Conservation (phyloP, 2,888 invertebrate species). For the Lasioglossum leucozonium region DNA sequence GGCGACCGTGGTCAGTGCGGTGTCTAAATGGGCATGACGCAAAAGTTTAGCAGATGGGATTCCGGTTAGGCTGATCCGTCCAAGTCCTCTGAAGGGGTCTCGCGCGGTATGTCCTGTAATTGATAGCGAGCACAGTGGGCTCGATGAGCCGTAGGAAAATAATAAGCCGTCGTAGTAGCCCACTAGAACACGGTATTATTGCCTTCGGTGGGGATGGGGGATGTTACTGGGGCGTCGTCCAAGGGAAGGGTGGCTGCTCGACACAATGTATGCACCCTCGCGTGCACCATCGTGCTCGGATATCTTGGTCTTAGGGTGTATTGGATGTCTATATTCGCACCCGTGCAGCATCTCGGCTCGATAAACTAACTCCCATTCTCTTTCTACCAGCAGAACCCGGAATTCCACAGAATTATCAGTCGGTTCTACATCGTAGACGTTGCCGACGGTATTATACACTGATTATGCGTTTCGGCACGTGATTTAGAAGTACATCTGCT, state of each 20-base stretch:
- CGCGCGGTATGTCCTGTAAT: slow-evolving; percentile 82
- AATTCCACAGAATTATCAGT: slow-evolving; percentile 55
- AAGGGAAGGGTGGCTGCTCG: slow-evolving; percentile 72
- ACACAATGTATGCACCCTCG: slow-evolving; percentile 83
- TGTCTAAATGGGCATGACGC: slow-evolving; percentile 64
- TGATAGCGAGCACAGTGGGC: slow-evolving; percentile 83
- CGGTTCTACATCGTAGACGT: slow-evolving; percentile 24
- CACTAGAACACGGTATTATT: slow-evolving; percentile 79
- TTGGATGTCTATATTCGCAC: slow-evolving; percentile 76
- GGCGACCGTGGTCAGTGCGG: slow-evolving; percentile 46
- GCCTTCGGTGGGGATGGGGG: slow-evolving; percentile 76
- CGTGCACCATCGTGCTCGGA: slow-evolving; percentile 74
- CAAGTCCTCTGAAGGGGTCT: slow-evolving; percentile 73
- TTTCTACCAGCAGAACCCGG: slow-evolving; percentile 41
- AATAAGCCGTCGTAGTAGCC: slow-evolving; percentile 81
- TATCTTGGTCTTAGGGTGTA: slow-evolving; percentile 77
- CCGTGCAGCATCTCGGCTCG: slow-evolving; percentile 72
- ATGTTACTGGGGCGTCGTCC: slow-evolving; percentile 73
- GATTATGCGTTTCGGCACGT: neutral
- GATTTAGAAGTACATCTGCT: neutral
- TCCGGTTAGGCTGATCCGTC: slow-evolving; percentile 82
- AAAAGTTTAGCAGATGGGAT: slow-evolving; percentile 82
- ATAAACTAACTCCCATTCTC: slow-evolving; percentile 69
- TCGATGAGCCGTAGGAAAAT: slow-evolving; percentile 84
- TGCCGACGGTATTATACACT: neutral